These are phyloP conservation scores for Chrysomallon squamiferum DNA, from an alignment of 1,140 invertebrate species.

Conservation along the genomic window DNA sequence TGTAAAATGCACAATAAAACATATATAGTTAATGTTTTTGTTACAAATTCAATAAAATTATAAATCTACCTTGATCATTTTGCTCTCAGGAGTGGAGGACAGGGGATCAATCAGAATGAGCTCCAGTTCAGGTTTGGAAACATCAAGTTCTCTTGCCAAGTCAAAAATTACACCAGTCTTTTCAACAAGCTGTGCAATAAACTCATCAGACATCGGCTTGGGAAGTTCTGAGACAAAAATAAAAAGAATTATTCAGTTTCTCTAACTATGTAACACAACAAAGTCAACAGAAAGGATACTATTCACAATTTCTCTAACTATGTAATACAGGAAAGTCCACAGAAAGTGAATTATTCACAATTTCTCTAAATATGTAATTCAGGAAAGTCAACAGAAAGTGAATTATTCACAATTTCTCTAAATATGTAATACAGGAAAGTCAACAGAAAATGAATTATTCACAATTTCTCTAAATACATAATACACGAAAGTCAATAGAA, in stretches of 20 bases:
- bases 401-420: no score
- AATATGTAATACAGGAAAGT: no score
- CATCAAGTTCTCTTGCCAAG: conserved; percentile 8
- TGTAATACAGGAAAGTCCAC: no score
- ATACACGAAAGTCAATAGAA: no score
- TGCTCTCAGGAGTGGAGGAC: conserved; percentile 2
- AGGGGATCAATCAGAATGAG: conserved; percentile 14
- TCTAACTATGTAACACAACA: not conserved
- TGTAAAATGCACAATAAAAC: not conserved
- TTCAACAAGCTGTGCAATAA: not conserved
- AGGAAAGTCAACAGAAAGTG: no score
- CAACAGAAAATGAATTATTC: no score
- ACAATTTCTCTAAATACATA: no score
- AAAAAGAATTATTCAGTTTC: not conserved
- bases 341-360: no score
- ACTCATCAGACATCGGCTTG: not conserved
- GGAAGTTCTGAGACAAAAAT: not conserved
- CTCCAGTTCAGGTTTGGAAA: conserved; percentile 18
- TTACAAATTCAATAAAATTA: not conserved
- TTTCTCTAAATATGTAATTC: no score
- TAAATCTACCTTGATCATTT: conserved; percentile 17
- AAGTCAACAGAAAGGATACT: no score
- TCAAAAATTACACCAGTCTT: conserved; percentile 11
- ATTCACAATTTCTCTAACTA: no score
- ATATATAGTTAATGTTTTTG: not conserved